A percentile compares a stretch with the other conserved stretches of the same genome.
phyloP scores from a whole-genome alignment of 2,113 vertebrate genomes.

The Zosterops pallidus region DNA sequence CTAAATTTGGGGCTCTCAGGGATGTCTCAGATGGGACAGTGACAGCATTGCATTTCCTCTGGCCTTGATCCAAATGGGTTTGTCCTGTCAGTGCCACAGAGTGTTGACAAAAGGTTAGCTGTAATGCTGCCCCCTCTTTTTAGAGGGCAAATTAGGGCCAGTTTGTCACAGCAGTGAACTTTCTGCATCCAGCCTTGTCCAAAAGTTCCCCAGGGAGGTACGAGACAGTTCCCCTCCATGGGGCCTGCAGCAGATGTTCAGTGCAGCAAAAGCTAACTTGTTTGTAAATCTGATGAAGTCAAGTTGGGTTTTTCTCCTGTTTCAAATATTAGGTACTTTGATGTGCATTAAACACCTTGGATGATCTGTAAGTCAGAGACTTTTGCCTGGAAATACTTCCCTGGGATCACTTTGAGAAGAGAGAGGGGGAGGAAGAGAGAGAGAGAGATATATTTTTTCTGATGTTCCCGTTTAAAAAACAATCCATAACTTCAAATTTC shows the following conservation, averaged over 20 bases:
- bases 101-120: background rate
- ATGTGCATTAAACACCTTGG: background rate
- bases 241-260: background rate
- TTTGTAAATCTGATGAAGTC: background rate
- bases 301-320: background rate
- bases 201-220: background rate
- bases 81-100: background rate
- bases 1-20: background rate
- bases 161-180: background rate
- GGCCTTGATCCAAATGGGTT: background rate
- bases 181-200: background rate
- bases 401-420: background rate
- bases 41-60: background rate
- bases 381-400: background rate
- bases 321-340: background rate
- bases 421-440: background rate
- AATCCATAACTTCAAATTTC: constrained; percentile 24
- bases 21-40: background rate
- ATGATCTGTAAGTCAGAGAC: background rate
- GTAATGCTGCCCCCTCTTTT: background rate
- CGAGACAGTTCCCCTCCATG: background rate
- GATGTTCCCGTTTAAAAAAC: constrained; percentile 5
- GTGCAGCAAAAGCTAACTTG: background rate
- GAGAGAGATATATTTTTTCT: background rate
- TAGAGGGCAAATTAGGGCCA: background rate